These are phyloP conservation scores for Aegithalos caudatus DNA, from an alignment of 2,113 vertebrate species.

Conservation along the genomic window DNA sequence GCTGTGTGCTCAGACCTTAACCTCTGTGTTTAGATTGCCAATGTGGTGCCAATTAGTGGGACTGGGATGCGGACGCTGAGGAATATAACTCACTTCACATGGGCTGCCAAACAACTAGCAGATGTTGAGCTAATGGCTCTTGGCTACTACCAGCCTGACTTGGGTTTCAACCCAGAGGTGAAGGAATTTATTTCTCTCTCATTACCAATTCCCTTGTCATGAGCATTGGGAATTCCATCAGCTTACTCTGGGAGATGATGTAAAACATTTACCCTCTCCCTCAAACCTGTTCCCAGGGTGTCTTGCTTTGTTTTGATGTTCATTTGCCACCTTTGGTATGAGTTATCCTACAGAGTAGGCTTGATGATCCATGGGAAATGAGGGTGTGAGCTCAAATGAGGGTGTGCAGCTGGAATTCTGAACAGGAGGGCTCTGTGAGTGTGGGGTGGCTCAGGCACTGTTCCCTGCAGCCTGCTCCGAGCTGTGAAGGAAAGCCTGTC, in stretches of 20 bases:
- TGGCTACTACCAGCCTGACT: slow-evolving; percentile 47
- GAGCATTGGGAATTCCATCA: background rate
- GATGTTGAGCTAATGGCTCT: slow-evolving; percentile 43
- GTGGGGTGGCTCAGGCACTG: background rate
- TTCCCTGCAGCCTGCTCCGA: background rate
- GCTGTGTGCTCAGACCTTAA: slow-evolving; percentile 9
- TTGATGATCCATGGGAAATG: background rate
- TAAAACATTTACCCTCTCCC: background rate
- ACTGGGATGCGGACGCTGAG: slow-evolving; percentile 4
- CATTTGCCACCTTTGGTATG: background rate
- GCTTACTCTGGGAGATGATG: background rate
- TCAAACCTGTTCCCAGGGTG: background rate
- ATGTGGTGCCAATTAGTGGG: slow-evolving; percentile 46
- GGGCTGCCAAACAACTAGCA: slow-evolving; percentile 44
- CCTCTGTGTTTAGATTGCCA: slow-evolving; percentile 48
- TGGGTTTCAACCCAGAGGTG: slow-evolving; percentile 51
- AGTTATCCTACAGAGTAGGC: background rate
- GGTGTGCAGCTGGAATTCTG: background rate
- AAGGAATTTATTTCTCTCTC: slow-evolving; percentile 35
- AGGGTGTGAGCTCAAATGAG: background rate
- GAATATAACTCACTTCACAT: slow-evolving; percentile 5
- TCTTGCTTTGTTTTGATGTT: background rate
- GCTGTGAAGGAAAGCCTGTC: background rate
- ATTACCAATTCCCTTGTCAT: background rate
- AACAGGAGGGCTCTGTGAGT: background rate